A percentile compares a stretch with the other conserved stretches of the same genome.
phyloP scores from a whole-genome alignment of 2,113 vertebrate species.

The Myotis lucifugus region DNA sequence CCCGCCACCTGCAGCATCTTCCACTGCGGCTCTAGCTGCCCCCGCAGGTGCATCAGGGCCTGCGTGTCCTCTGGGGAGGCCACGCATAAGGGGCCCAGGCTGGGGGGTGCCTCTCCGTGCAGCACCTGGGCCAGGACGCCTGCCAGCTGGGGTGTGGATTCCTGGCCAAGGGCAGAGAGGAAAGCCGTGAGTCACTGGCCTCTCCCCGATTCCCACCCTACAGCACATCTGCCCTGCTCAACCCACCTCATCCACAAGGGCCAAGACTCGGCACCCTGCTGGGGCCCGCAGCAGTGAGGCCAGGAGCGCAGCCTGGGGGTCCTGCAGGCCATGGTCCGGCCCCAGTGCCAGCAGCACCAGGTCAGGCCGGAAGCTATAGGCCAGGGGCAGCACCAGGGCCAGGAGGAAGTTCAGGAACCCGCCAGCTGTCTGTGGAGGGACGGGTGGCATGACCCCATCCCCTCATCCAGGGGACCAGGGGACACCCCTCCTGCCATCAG shows the following conservation, averaged over 20 bases:
- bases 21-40: slow-evolving; percentile 81
- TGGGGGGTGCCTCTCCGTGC: slow-evolving; percentile 64
- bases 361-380: slow-evolving; percentile 90
- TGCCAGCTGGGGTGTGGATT: slow-evolving; percentile 70
- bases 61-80: slow-evolving; percentile 76
- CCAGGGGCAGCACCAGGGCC: slow-evolving; percentile 91
- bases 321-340: slow-evolving; percentile 79
- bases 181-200: neutral
- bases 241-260: slow-evolving; percentile 88
- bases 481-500: neutral
- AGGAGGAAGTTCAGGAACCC: slow-evolving; percentile 86
- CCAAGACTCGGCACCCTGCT: slow-evolving; percentile 87
- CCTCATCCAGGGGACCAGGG: neutral
- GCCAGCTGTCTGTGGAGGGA: slow-evolving; percentile 72
- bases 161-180: slow-evolving; percentile 64
- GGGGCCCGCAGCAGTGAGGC: slow-evolving; percentile 87
- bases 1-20: slow-evolving; percentile 80
- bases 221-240: neutral
- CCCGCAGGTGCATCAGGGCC: slow-evolving; percentile 72
- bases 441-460: neutral
- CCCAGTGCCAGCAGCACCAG: slow-evolving; percentile 87
- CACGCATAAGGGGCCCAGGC: slow-evolving; percentile 73
- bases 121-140: slow-evolving; percentile 70
- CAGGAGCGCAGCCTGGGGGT: slow-evolving; percentile 86
- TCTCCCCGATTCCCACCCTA: neutral